Base-by-base conservation (phyloP, 2,797 vertebrate species). In the Botia almorhae region DNA sequence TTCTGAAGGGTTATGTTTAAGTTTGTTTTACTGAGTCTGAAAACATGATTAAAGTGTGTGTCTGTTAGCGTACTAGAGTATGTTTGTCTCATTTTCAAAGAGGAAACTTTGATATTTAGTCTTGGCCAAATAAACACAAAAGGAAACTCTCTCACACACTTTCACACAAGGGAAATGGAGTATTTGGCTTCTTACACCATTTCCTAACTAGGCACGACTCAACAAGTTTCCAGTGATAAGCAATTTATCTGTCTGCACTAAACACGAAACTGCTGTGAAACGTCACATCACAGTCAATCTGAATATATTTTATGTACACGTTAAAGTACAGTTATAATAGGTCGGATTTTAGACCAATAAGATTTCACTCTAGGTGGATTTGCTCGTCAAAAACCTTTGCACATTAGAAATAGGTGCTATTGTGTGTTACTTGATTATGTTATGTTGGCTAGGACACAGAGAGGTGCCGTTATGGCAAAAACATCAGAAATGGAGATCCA, bases 51-150 rank as follows among this genome's bases (percentile, higher is more conserved):
- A 51, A 21, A 17, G 65, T 51, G 80, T 69, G 17, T 80, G 50
- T 71, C 55, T 65, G 39, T 58, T 48, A 58, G 53, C 58, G 64
- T 39, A 55, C 77, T 71, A 58, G 75, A 84, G 82, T 82, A 81
- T 78, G 67, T 70, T 79, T 72, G 36, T 86, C 84, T 85, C 82
- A 73, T 69, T 69, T 39, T 23, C 8, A 51, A 19, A 64, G 29
- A 71, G 68, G 46, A 63, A 70, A 23, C 56, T 70, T 48, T 19
- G 46, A 75, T 51, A 75, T 61, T 71, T 70, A n/a, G 55, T 70
- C 43, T 3, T 61, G 46, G 51, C 55, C 55, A 81, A 74, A 81
- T 53, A 81, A 74, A 74, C 79, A 69, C 23, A 74, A 56, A 69
- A 43, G 56, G 56, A 50, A 39, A 58, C 70, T 4, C 33, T 60